Percentiles rank a stretch among this genome's conserved stretches.
These are phyloP conservation scores for Miichthys miiuy DNA, from an alignment of 2,797 vertebrate species.

Conservation along the genomic window DNA sequence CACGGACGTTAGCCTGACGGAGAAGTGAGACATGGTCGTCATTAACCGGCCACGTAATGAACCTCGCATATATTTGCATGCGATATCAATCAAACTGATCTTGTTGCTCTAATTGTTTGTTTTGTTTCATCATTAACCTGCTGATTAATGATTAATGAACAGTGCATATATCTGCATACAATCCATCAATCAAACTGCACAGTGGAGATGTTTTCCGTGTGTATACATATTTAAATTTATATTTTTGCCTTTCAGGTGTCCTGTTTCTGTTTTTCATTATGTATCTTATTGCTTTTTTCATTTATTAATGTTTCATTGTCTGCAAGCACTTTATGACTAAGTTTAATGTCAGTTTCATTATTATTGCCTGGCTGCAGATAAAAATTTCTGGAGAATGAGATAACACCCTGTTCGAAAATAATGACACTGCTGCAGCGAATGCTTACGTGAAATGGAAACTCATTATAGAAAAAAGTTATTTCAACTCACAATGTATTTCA, in stretches of 20 bases:
- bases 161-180: slow-evolving; percentile 37
- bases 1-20: background rate
- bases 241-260: background rate
- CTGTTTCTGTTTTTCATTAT: background rate
- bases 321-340: slow-evolving; percentile 16
- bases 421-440: slow-evolving; percentile 2
- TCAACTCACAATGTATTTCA: slow-evolving; percentile 4
- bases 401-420: slow-evolving; percentile 3
- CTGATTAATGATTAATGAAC: slow-evolving; percentile 36
- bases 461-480: slow-evolving; percentile 23
- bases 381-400: slow-evolving; percentile 7
- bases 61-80: slow-evolving; percentile 29
- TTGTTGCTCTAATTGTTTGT: slow-evolving; percentile 40
- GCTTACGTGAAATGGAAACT: slow-evolving; percentile 22
- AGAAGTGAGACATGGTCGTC: slow-evolving; percentile 11
- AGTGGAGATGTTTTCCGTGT: background rate
- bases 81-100: slow-evolving; percentile 8
- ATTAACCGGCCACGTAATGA: slow-evolving; percentile 43
- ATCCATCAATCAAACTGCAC: slow-evolving; percentile 43
- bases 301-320: slow-evolving; percentile 23
- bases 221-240: background rate
- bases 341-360: slow-evolving; percentile 34
- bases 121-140: slow-evolving; percentile 45
- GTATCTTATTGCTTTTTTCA: slow-evolving; percentile 5
- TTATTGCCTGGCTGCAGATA: slow-evolving; percentile 35